These are phyloP conservation scores for Amorpha juglandis DNA, from an alignment of 2,888 invertebrate genomes.

Conservation along the genomic window DNA sequence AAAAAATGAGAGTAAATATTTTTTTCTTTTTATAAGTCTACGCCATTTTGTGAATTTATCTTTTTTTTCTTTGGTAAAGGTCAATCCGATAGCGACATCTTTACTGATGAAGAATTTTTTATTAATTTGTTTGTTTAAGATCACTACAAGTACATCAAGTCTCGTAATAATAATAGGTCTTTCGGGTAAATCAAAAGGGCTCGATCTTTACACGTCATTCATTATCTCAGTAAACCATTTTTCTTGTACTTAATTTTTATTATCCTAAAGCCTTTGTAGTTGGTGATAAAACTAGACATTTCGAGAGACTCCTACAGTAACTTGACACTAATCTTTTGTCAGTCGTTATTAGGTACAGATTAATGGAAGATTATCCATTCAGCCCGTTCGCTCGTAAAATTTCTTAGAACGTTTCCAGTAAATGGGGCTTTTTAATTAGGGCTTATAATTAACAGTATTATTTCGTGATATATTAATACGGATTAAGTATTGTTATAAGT, in stretches of 20 bases:
- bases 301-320: background rate
- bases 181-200: background rate
- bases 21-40: no score
- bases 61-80: no score
- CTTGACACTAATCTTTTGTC: conserved; percentile 15
- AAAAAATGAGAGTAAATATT: no score
- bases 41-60: no score
- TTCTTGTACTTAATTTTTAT: background rate
- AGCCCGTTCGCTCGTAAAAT: background rate
- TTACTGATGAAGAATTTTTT: no score
- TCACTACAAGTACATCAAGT: no score
- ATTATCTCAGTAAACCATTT: background rate
- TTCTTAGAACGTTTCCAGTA: background rate
- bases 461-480: no score
- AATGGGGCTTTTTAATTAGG: background rate
- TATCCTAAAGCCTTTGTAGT: background rate
- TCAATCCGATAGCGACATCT: no score
- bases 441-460: no score
- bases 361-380: background rate
- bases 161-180: background rate
- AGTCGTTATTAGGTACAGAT: conserved; percentile 8
- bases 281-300: conserved; percentile 11
- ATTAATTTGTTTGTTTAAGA: no score
- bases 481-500: no score
- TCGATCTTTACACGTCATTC: background rate